Evolutionary conservation across 2,888 invertebrate species (phyloP).

Genomic region (Podabrus alpinus): DNA sequence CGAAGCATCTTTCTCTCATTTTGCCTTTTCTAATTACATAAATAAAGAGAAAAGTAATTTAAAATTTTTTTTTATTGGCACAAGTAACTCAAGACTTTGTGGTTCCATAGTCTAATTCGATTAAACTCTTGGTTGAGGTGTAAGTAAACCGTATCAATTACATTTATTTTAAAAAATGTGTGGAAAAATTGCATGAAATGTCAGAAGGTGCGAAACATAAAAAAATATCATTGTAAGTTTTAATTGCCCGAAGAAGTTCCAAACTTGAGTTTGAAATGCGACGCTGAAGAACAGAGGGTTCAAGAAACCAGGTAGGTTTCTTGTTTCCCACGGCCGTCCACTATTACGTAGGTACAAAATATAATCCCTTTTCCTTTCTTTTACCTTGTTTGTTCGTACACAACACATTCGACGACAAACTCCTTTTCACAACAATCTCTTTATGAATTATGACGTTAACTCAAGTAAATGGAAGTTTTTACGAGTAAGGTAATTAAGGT

Average conservation of each 20-base stretch:
- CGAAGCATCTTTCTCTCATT: neutral
- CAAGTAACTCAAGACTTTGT: neutral
- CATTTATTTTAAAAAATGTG: neutral
- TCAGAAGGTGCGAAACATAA: neutral
- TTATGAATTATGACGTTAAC: neutral
- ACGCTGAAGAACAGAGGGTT: neutral
- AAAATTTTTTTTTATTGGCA: neutral
- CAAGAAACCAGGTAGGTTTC: conserved; percentile 5
- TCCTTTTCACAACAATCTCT: neutral
- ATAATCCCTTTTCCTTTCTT: conserved; percentile 4
- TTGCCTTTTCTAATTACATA: neutral
- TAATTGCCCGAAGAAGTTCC: neutral
- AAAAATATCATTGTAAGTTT: neutral
- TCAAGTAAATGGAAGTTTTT: conserved; percentile 1
- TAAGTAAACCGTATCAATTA: neutral
- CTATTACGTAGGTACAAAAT: conserved; percentile 4
- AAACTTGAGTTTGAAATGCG: neutral
- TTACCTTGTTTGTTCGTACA: conserved; percentile 1
- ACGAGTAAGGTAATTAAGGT: neutral
- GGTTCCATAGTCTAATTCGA: neutral
- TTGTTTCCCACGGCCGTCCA: conserved; percentile 1
- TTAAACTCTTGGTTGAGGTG: neutral
- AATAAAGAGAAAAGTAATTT: neutral
- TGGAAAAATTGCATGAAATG: neutral
- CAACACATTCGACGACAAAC: conserved; percentile 3